Evolutionary conservation across 2,113 vertebrate species (phyloP), one percentile per base, ranked within the genome.

Genomic region (Blennius ocellaris): DNA sequence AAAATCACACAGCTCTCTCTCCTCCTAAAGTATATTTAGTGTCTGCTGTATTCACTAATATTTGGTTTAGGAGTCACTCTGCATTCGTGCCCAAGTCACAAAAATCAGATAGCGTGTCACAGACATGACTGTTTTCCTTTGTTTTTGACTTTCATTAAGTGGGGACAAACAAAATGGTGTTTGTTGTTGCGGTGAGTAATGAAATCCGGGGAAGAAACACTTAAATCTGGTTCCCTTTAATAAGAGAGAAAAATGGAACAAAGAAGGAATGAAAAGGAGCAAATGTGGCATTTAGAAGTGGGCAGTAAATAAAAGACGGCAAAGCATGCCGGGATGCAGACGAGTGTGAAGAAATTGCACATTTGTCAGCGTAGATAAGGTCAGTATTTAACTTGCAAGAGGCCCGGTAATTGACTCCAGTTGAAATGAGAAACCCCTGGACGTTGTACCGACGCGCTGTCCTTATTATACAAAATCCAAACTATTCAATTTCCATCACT

Each of bases 321-420:
- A 62, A 78, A 64, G 76, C 63, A 82, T 81, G 82, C 69, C 69
- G 54, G 51, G 69, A 81, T 60, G 47, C 69, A 81, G 57, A 82
- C 59, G 61, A 43, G 41, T 82, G 64, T 79, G 77, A 89, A 83
- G 69, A 86, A 89, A 90, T 84, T 81, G 84, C 66, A 79, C 81
- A 82, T 93, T 91, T 92, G 87, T 93, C 91, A 92, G 84, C 76
- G 76, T 30, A 80, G 87, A 90, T 84, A 91, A 92, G 92, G 90
- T 90, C 92, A 92, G 70, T 38, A 54, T 82, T 82, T 84, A 87
- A 85, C 80, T 85, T 62, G 16, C 51, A 60, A 78, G 75, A 59
- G 40, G 56, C 77, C 37, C 43, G 1, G 60, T 91, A 92, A 92
- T 89, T 89, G 75, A 87, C 83, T 81, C 82, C 11, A 61, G 41